Evolutionary conservation across 2,113 vertebrate genomes (phyloP).

Genomic region (Anguilla rostrata): DNA sequence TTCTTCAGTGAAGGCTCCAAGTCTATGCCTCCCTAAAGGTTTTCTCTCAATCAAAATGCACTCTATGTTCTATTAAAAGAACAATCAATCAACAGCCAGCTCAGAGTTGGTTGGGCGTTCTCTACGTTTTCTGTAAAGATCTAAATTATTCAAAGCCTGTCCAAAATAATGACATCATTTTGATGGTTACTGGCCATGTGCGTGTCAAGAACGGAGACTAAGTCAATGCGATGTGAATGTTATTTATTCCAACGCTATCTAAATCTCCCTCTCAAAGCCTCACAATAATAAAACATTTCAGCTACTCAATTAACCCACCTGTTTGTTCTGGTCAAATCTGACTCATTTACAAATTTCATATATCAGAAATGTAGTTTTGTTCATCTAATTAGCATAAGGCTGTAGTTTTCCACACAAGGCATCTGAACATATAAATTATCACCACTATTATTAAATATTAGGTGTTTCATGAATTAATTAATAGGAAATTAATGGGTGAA

Average conservation of each 20-base stretch:
- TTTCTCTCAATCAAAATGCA: constrained; percentile 4
- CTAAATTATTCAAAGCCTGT: constrained; percentile 57
- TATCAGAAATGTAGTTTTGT: no score
- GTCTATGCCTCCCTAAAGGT: neutral
- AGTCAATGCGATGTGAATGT: constrained; percentile 70
- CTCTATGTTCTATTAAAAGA: constrained; percentile 1
- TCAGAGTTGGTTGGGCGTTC: constrained; percentile 41
- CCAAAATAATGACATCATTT: constrained; percentile 67
- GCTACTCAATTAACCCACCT: constrained; percentile 44
- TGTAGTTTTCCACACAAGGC: no score
- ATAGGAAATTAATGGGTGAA: no score
- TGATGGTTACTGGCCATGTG: constrained; percentile 70
- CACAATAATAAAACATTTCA: constrained; percentile 73
- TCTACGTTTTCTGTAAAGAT: neutral
- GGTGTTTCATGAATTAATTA: no score
- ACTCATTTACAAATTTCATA: no score
- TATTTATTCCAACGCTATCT: constrained; percentile 69
- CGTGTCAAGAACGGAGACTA: constrained; percentile 74
- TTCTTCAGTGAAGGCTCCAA: neutral
- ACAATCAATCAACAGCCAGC: constrained; percentile 37
- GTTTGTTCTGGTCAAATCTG: no score
- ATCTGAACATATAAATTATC: no score
- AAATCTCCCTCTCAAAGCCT: constrained; percentile 65
- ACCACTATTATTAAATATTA: no score
- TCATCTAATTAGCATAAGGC: no score